Conservation (phyloP, 92 coral and sea anemone genomes). For the Metridium senile region DNA sequence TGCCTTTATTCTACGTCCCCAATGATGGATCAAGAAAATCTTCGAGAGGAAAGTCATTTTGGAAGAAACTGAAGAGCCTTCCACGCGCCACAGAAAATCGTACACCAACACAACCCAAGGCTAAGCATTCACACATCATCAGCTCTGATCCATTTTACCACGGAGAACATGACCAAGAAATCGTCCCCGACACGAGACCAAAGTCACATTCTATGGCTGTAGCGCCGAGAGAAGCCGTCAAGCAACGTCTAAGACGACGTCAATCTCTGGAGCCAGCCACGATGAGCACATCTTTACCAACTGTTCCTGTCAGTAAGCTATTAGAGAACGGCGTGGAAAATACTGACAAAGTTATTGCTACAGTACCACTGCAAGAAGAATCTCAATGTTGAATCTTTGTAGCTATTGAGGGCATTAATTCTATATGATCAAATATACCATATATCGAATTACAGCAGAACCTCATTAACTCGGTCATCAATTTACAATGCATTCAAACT, state of each 20-base stretch:
- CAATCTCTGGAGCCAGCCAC: neutral
- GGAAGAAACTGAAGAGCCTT: slow-evolving; percentile 17
- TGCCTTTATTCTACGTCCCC: slow-evolving; percentile 45
- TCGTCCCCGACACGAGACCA: neutral
- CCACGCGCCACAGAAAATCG: slow-evolving; percentile 14
- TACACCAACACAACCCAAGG: neutral
- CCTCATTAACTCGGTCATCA: no score
- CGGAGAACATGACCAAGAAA: neutral
- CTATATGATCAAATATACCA: no score
- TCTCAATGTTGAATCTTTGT: neutral
- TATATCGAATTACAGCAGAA: neutral
- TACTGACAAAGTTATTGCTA: neutral
- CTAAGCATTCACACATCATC: neutral
- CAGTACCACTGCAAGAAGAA: neutral
- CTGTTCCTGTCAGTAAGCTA: neutral
- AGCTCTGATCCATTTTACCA: slow-evolving; percentile 14
- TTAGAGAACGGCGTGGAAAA: neutral
- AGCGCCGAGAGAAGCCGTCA: neutral
- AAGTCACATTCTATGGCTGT: neutral
- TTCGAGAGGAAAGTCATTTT: slow-evolving; percentile 17
- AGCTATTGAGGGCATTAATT: neutral
- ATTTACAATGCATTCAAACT: neutral
- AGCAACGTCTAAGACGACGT: neutral
- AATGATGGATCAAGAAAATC: slow-evolving; percentile 24
- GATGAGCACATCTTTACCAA: neutral